These are phyloP conservation scores for Porites australiensis DNA, from an alignment of 64 coral and sea anemone species.

Conservation along the genomic window DNA sequence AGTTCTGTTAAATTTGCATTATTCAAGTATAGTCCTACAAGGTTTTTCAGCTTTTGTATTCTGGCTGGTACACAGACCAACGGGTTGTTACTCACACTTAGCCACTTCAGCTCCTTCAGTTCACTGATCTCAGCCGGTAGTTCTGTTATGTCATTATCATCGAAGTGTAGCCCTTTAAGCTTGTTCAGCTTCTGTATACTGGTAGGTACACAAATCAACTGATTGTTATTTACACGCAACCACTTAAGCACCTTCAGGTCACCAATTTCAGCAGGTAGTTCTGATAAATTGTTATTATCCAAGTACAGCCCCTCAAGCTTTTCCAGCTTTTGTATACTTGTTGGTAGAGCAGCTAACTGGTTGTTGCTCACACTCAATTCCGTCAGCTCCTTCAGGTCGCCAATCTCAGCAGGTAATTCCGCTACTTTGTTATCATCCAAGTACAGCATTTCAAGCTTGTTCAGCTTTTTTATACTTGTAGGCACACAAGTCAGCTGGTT, in stretches of 20 bases:
- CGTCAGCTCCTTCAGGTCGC: no score
- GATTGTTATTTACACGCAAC: neutral
- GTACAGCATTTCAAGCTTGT: no score
- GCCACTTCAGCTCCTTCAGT: no score
- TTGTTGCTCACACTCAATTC: no score
- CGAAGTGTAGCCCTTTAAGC: no score
- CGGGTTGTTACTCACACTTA: neutral
- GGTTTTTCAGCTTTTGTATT: neutral
- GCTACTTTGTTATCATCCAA: neutral
- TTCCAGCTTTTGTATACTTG: neutral
- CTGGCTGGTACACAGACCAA: neutral
- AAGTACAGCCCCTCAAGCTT: neutral
- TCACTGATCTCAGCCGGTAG: no score
- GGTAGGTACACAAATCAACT: no score
- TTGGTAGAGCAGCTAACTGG: no score
- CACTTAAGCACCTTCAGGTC: neutral
- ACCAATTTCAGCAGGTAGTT: neutral
- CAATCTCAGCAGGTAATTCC: neutral
- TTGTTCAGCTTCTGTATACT: no score
- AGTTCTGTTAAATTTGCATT: neutral
- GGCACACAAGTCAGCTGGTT: neutral
- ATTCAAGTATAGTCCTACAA: neutral
- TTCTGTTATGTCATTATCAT: no score
- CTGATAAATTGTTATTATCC: neutral
- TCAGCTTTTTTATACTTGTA: neutral